Conservation (phyloP, 1,140 invertebrate genomes). For the Metopolophium dirhodum region DNA sequence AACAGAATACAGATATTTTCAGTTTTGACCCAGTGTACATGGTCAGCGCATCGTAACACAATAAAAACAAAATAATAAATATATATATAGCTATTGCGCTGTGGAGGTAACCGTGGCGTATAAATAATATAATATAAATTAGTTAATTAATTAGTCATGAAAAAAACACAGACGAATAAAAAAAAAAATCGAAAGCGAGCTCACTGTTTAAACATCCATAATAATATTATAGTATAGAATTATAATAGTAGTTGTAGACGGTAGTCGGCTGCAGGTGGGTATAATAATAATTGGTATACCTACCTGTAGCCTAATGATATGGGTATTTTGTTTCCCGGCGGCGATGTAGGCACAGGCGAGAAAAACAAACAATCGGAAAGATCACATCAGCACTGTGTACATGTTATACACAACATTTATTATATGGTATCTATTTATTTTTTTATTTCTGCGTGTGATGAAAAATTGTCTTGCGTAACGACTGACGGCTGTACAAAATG, state of each 20-base stretch:
- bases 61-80: background rate
- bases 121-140: background rate
- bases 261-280: background rate
- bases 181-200: background rate
- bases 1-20: background rate
- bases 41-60: background rate
- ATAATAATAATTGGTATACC: background rate
- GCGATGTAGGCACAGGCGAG: background rate
- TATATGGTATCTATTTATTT: background rate
- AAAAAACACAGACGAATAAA: background rate
- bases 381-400: background rate
- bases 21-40: background rate
- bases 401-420: background rate
- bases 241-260: background rate
- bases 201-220: background rate
- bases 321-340: background rate
- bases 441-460: background rate
- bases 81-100: background rate
- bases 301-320: background rate
- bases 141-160: background rate
- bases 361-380: slow-evolving; percentile 1
- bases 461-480: background rate
- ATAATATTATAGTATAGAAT: background rate
- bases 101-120: background rate
- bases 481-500: background rate